These are phyloP conservation scores for Steinernema feltiae DNA, from an alignment of 1,140 invertebrate genomes.

Conservation along the genomic window DNA sequence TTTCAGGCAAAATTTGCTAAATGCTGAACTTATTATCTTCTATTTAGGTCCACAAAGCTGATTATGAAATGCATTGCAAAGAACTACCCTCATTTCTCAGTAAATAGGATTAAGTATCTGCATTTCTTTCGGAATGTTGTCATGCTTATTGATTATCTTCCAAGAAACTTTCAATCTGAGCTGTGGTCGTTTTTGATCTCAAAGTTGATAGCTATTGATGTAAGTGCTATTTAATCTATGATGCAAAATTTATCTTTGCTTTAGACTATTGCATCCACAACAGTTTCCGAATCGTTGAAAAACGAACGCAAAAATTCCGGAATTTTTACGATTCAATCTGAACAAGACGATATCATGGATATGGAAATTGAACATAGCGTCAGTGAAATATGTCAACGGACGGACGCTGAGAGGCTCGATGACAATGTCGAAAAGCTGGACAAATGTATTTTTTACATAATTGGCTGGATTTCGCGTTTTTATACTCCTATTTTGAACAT, in stretches of 20 bases:
- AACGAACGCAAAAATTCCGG: no score
- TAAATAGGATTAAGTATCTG: background rate
- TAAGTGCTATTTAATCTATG: no score
- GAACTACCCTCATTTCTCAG: background rate
- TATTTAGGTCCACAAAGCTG: background rate
- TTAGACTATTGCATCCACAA: no score
- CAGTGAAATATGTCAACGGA: no score
- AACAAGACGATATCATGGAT: no score
- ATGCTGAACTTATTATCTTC: background rate
- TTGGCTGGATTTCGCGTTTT: background rate
- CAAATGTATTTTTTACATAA: background rate
- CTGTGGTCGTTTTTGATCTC: background rate
- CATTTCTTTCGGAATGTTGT: background rate
- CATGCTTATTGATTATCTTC: background rate
- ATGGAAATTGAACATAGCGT: no score
- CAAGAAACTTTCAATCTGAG: background rate
- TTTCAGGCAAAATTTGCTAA: background rate
- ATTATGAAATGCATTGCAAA: background rate
- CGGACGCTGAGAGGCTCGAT: no score
- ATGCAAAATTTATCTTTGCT: no score
- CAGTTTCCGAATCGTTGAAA: no score
- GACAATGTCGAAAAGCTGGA: background rate
- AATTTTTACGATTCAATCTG: no score
- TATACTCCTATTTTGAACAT: background rate
- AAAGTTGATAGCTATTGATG: background rate